Evolutionary conservation across 2,797 vertebrate species (phyloP).

Genomic region (Rhinichthys osculus): DNA sequence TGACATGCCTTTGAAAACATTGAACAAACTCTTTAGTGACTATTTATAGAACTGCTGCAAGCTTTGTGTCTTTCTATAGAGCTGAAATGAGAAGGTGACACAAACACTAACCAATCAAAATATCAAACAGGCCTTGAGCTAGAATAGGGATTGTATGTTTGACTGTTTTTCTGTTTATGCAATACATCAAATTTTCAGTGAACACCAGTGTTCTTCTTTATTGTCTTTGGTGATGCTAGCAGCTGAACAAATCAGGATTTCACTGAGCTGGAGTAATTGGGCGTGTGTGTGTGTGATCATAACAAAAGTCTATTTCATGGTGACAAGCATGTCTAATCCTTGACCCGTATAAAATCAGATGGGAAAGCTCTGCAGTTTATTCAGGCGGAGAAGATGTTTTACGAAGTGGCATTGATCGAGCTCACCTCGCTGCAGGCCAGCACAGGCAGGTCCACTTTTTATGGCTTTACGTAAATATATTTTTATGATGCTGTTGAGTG

Average conservation of each 20-base stretch:
- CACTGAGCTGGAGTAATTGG: constrained; percentile 65
- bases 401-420: constrained; percentile 80
- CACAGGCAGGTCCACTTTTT: constrained; percentile 79
- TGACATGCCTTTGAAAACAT: constrained; percentile 13
- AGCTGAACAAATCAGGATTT: constrained; percentile 35
- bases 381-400: constrained; percentile 84
- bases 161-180: not conserved
- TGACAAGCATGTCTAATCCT: constrained; percentile 75
- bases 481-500: not conserved
- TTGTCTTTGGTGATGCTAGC: constrained; percentile 7
- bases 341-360: constrained; percentile 81
- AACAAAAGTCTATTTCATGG: constrained; percentile 71
- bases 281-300: constrained; percentile 35
- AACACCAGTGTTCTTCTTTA: not conserved
- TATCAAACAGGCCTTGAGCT: not conserved
- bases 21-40: constrained; percentile 36
- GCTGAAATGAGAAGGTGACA: constrained; percentile 14
- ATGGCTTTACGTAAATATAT: constrained; percentile 19
- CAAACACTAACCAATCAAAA: constrained; percentile 31
- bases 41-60: constrained; percentile 46
- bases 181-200: not conserved
- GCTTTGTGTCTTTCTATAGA: constrained; percentile 46
- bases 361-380: constrained; percentile 80
- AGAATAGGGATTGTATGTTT: not conserved
- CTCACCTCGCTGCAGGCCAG: constrained; percentile 75